Evolutionary conservation across 2,888 invertebrate genomes (phyloP).

Genomic region (Cosmia pyralina): DNA sequence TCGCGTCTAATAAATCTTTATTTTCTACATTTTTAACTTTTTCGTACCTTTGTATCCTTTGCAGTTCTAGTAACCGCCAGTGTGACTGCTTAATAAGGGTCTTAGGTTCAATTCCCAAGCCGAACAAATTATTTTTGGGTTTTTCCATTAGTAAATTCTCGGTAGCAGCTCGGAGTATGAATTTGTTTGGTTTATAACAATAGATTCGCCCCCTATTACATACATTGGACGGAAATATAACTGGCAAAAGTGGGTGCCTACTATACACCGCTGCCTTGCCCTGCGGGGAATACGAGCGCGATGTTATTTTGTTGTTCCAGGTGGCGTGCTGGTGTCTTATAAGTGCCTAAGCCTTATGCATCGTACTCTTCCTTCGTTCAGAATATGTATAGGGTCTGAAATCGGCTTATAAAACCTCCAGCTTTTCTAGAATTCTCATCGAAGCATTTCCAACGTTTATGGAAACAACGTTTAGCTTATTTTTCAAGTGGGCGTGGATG

Average conservation of each 20-base stretch:
- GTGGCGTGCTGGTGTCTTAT: slow-evolving; percentile 10
- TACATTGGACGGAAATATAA: background rate
- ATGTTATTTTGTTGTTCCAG: slow-evolving; percentile 43
- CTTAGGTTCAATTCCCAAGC: no score
- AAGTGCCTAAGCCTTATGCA: slow-evolving; percentile 16
- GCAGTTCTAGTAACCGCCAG: no score
- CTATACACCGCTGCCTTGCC: background rate
- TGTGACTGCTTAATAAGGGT: no score
- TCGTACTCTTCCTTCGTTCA: background rate
- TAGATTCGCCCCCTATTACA: no score
- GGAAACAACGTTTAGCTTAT: no score
- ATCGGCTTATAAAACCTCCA: slow-evolving; percentile 30
- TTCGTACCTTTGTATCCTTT: no score
- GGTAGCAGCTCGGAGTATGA: no score
- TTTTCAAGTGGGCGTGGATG: no score
- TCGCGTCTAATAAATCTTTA: no score
- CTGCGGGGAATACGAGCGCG: background rate
- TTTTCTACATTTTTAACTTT: background rate
- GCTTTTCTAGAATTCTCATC: slow-evolving; percentile 3
- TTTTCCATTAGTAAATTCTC: no score
- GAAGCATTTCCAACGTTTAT: slow-evolving; percentile 14
- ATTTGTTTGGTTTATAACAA: no score
- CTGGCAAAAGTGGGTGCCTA: background rate
- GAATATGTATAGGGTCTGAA: slow-evolving; percentile 27
- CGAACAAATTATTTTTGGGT: no score